Base-by-base conservation (phyloP, 2,888 invertebrate species). In the Bimastos eiseni region DNA sequence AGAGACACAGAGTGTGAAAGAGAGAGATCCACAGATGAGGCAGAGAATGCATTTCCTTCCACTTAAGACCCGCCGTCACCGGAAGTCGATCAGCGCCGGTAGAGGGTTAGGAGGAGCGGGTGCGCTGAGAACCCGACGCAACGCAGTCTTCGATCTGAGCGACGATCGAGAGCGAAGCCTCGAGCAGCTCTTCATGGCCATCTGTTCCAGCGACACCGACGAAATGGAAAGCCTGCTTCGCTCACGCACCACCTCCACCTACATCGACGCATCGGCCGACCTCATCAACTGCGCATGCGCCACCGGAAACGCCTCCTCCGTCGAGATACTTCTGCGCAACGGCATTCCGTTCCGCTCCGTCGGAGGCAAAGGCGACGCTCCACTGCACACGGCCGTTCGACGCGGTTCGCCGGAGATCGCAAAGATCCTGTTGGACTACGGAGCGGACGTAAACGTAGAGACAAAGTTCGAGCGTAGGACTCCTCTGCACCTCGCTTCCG, bases 401-500 rank as follows among this genome's bases (percentile, higher is more conserved):
- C 93, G 93, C 89, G 94, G 93, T 21, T 92, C 93, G 91, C 92
- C 11, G 86, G 21, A 6, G 90, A 33, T 41, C 24, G 93, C 93
- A 89, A 91, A 93, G 21, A 90, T 92, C 89, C 89, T 93, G n/a
- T 37, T 94, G 44, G 83, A 83, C 30, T 36, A 89, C 83, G 90
- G 89, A n/a, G 91, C 91, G 41, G 70, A 90, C 49, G 89, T 92
- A 34, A 88, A 92, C 88, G 55, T 90, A 17, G 44, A 55, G 37
- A 92, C 91, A 17, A 88, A 89, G 55, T 92, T 86, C 84, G 94
- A 94, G 88, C 91, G 93, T 15, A 91, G 93, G 83, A 93, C 93
- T 49, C 94, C 94, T 15, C 92, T 94, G 19, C 94, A 94, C 92
- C 92, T 94, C 33, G 94, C 94, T n/a, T 93, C 93, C 41, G 93